phyloP scores from a whole-genome alignment of 2,888 invertebrate species.

The Piscicola geometra region DNA sequence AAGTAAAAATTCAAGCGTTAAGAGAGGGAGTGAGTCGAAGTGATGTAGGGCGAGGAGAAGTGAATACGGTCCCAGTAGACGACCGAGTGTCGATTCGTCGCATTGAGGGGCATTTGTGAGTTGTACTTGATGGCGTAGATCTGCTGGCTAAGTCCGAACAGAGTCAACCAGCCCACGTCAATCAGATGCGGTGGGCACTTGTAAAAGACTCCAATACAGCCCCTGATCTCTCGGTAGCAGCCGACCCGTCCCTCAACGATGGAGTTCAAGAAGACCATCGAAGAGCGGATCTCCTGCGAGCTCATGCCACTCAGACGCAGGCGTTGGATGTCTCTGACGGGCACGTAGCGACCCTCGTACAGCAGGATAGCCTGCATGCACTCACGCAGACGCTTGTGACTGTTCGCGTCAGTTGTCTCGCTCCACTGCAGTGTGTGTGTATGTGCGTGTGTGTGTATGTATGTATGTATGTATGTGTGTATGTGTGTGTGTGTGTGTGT shows the following conservation, averaged over 20 bases:
- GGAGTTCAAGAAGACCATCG: slow-evolving; percentile 33
- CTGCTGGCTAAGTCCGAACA: slow-evolving; percentile 24
- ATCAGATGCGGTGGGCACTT: slow-evolving; percentile 36
- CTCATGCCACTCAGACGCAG: slow-evolving; percentile 34
- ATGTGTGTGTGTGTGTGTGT: no score
- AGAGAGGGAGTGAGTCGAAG: slow-evolving; percentile 6
- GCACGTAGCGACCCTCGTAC: slow-evolving; percentile 37
- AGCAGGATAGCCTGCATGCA: slow-evolving; percentile 36
- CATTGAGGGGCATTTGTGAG: slow-evolving; percentile 28
- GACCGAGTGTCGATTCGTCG: slow-evolving; percentile 34
- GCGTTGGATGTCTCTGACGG: slow-evolving; percentile 38
- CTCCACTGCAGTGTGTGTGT: slow-evolving; percentile 31
- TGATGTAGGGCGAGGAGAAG: slow-evolving; percentile 30
- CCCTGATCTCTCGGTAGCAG: slow-evolving; percentile 33
- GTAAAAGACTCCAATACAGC: slow-evolving; percentile 36
- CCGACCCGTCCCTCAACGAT: slow-evolving; percentile 29
- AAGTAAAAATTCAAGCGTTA: neutral
- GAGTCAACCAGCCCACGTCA: slow-evolving; percentile 22
- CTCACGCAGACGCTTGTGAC: slow-evolving; percentile 17
- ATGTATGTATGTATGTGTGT: no score
- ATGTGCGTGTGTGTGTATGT: no score
- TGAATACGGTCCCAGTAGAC: slow-evolving; percentile 36
- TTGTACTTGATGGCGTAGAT: slow-evolving; percentile 27
- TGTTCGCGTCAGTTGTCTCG: slow-evolving; percentile 3
- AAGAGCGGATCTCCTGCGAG: slow-evolving; percentile 27